Conservation (phyloP, 30 jellyfish, hydroid and myxozoan species). For the Turritopsis dohrnii region DNA sequence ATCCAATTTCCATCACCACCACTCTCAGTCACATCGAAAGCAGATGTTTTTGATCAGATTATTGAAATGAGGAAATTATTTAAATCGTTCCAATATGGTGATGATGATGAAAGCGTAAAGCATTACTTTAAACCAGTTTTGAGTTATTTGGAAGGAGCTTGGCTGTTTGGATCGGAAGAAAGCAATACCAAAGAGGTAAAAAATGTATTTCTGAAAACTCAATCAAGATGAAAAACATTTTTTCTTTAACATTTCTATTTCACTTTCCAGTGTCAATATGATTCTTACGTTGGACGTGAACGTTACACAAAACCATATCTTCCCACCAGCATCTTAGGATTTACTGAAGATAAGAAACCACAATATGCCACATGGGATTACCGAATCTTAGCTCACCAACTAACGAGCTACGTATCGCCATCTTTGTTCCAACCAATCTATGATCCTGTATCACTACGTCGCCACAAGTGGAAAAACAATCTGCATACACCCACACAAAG, state of each 20-base stretch:
- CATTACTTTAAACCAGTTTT: slow-evolving; percentile 6
- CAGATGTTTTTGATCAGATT: slow-evolving; percentile 5
- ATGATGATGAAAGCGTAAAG: not conserved
- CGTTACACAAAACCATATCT: not conserved
- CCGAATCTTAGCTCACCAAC: not conserved
- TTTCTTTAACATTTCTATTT: too few relatives aligned
- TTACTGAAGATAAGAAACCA: not conserved
- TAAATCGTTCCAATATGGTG: not conserved
- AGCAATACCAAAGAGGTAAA: not conserved
- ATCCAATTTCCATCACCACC: not conserved
- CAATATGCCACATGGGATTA: not conserved
- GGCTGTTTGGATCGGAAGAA: not conserved
- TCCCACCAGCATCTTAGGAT: not conserved
- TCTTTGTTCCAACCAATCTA: not conserved
- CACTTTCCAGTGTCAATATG: not conserved
- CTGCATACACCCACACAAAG: not conserved
- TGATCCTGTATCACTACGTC: not conserved
- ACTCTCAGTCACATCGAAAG: not conserved
- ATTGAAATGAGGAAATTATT: slow-evolving; percentile 6
- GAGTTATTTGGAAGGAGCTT: slow-evolving; percentile 7
- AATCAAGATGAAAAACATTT: too few relatives aligned
- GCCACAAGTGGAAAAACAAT: slow-evolving; percentile 1
- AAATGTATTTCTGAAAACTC: not conserved
- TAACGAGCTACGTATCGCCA: not conserved
- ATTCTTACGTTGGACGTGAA: not conserved